A percentile compares a stretch with the other conserved stretches of the same genome.
These are phyloP conservation scores for Marmota flaviventris DNA, from an alignment of 2,113 vertebrate species.

Conservation along the genomic window DNA sequence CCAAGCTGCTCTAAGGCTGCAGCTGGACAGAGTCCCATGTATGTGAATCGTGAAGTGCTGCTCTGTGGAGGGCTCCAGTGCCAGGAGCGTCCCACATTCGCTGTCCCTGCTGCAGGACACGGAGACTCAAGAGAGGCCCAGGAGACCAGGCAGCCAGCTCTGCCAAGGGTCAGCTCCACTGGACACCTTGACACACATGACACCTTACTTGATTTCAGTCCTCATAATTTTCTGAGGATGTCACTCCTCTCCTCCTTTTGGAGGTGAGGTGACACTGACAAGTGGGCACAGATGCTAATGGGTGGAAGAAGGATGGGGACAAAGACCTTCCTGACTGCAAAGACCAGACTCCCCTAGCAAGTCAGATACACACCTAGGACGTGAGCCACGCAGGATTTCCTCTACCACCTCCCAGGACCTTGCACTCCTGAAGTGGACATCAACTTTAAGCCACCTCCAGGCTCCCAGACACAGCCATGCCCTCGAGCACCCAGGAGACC, in stretches of 20 bases:
- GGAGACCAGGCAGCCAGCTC: fast-evolving
- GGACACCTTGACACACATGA: fast-evolving
- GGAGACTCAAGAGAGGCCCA: neutral
- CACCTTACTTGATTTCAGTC: neutral
- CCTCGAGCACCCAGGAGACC: fast-evolving
- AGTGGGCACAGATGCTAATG: neutral
- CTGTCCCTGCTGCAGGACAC: neutral
- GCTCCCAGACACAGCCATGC: no score
- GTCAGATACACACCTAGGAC: neutral
- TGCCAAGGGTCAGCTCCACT: fast-evolving
- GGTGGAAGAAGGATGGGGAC: neutral
- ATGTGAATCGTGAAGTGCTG: fast-evolving
- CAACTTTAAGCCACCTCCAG: fast-evolving
- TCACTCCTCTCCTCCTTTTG: neutral
- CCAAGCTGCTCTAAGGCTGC: neutral
- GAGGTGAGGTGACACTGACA: neutral
- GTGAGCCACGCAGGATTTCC: fast-evolving
- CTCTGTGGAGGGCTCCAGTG: neutral
- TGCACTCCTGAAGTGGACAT: no score
- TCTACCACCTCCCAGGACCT: neutral
- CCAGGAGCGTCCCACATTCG: fast-evolving
- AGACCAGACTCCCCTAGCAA: neutral
- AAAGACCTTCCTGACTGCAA: neutral
- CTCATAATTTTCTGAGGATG: no score
- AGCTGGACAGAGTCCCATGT: fast-evolving